Base-by-base conservation (phyloP, 2,113 vertebrate species). In the Sarotherodon lohbergeri region DNA sequence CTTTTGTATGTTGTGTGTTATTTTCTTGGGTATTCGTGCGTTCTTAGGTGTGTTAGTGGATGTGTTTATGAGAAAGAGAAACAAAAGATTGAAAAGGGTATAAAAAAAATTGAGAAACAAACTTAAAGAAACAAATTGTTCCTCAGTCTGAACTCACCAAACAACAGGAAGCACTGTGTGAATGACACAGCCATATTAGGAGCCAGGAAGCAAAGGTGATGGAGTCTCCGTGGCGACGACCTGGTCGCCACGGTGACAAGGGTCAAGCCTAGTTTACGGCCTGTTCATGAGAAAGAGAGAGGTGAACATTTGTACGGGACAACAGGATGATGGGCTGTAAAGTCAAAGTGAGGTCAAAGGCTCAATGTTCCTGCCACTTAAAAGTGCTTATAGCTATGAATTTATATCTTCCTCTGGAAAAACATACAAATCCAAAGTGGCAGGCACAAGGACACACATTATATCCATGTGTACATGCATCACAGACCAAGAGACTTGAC, bases 161-260 rank as follows among this genome's bases (percentile, higher is more conserved):
- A 86, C 89, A 87, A 91, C 93, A 94, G 93, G 93, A 96, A 95
- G 82, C 52, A 16, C 71, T 12, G 13, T 88, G 73, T 94, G 90
- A 95, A 92, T 94, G 93, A 88, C 79, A 82, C 80, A 1, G 68
- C 92, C 91, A 81, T 93, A 91, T 94, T 92, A 90, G 92, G 92
- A 88, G 82, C 29, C 93, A 91, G 95, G 94, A 95, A 94, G 90
- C 17, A 27, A 92, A 94, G 94, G 92, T 95, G 94, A 94, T 94
- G 91, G 94, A 94, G 92, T 82, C 92, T 86, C 81, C 5, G 88
- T 92, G 88, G 92, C 86, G 92, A 93, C 92, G 93, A 94, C 89
- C 90, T 85, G 91, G 94, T 92, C 81, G 41, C 88, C 84, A 43
- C 16, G 29, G 79, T 12, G 43, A 84, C 90, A 79, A 83, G 63